Evolutionary conservation across 2,797 vertebrate genomes (phyloP), one percentile per base, ranked within the genome.

Genomic region (Apogon talboti): DNA sequence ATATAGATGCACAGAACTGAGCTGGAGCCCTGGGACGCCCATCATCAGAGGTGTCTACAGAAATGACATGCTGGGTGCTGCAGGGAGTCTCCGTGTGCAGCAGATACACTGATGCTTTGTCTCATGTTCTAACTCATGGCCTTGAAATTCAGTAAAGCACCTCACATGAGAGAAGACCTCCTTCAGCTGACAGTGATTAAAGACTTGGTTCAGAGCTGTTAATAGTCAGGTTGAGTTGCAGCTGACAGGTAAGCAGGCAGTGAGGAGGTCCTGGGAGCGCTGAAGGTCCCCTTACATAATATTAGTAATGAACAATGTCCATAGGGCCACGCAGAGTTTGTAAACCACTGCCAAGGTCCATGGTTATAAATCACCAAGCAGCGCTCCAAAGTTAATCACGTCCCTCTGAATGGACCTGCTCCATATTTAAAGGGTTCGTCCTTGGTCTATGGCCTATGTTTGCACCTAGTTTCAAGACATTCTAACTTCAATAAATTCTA

Each of bases 101-200:
- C 35, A 18, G n/a, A 10, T 41, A 12, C 9, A 49, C 18, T 63
- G 12, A 40, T 19, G 6, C 41, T 43, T 37, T 52, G 61, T 59
- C 71, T 73, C 74, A 68, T 74, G 76, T 69, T 72, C 59, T 52
- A 30, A 70, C 73, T 78, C 52, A 67, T 38, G 44, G 24, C 15
- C 9, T 42, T 58, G 43, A 57, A 67, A 53, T 42, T 53, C 59
- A 47, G 41, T 82, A 73, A 77, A 71, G 21, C 44, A 18, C 71
- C 71, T 89, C 84, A 82, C 83, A 78, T 81, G 83, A 85, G 65
- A 55, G 53, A 1, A 4, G 15, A 14, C 30, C 21, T 56, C 43
- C 51, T 69, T 81, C 81, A 81, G 79, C 77, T 83, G 81, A 84
- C 66, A 72, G n/a, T 35, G n/a, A 84, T 89, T 82, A 85, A 49